These are phyloP conservation scores for Nipponia nippon DNA, from an alignment of 2,113 vertebrate genomes.

Conservation along the genomic window DNA sequence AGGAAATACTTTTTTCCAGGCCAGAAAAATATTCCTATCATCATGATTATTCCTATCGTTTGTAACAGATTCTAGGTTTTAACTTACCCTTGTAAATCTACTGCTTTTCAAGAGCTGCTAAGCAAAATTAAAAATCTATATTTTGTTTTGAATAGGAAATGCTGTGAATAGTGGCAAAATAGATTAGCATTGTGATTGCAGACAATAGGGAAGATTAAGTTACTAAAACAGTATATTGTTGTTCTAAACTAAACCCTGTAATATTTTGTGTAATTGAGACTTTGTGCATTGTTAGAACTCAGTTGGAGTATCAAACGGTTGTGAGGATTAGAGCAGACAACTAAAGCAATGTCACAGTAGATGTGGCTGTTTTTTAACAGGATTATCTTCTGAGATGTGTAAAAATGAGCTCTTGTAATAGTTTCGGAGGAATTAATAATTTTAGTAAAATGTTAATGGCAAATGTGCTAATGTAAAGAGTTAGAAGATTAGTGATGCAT, in stretches of 20 bases:
- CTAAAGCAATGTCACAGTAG: slow-evolving; percentile 62
- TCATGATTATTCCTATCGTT: not conserved
- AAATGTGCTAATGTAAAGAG: slow-evolving; percentile 72
- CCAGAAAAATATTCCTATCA: not conserved
- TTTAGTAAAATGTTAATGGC: slow-evolving; percentile 68
- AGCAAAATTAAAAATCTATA: slow-evolving; percentile 50
- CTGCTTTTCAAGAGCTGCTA: slow-evolving; percentile 28
- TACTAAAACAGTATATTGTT: slow-evolving; percentile 61
- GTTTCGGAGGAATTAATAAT: slow-evolving; percentile 74
- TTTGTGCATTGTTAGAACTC: slow-evolving; percentile 54
- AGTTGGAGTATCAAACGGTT: slow-evolving; percentile 58
- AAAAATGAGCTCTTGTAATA: slow-evolving; percentile 72
- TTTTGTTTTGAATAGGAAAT: slow-evolving; percentile 40
- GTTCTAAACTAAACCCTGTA: slow-evolving; percentile 65
- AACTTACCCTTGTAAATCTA: slow-evolving; percentile 19
- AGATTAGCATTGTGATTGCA: slow-evolving; percentile 47
- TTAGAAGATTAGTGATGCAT: slow-evolving; percentile 69
- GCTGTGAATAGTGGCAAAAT: slow-evolving; percentile 13
- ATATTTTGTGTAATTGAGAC: slow-evolving; percentile 72
- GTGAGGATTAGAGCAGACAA: slow-evolving; percentile 64
- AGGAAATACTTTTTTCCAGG: slow-evolving; percentile 21
- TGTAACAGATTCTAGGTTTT: not conserved
- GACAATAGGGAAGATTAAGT: slow-evolving; percentile 62
- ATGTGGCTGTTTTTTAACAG: slow-evolving; percentile 66
- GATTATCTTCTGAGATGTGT: slow-evolving; percentile 72